These are phyloP conservation scores for Bombylius major DNA, from an alignment of 2,888 invertebrate genomes.

Conservation along the genomic window DNA sequence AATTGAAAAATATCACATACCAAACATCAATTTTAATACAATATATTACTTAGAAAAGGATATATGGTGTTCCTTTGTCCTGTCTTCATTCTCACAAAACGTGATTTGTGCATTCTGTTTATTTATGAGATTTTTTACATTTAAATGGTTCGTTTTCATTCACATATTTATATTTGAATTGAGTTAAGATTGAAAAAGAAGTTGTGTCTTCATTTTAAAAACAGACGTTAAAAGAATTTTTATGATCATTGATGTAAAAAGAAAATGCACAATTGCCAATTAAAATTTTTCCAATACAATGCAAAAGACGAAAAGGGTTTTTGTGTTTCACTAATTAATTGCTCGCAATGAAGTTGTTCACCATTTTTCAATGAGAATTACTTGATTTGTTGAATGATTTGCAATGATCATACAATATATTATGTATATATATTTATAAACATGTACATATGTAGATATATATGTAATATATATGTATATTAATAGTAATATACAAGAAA, in stretches of 20 bases:
- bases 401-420: background rate
- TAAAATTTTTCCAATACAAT: slow-evolving; percentile 25
- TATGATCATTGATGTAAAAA: slow-evolving; percentile 18
- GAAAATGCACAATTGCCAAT: slow-evolving; percentile 28
- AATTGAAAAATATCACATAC: background rate
- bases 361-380: background rate
- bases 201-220: background rate
- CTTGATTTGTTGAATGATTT: background rate
- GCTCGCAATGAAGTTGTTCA: slow-evolving; percentile 15
- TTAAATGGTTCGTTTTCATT: slow-evolving; percentile 3
- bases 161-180: background rate
- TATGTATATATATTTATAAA: no score
- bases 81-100: background rate
- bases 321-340: slow-evolving; percentile 30
- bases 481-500: no score
- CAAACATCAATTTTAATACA: background rate
- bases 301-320: slow-evolving; percentile 20
- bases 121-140: slow-evolving; percentile 5
- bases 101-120: slow-evolving; percentile 7
- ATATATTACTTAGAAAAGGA: background rate
- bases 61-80: background rate
- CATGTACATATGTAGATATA: no score
- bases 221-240: slow-evolving; percentile 20
- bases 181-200: background rate
- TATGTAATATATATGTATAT: no score